phyloP scores from a whole-genome alignment of 2,888 invertebrate species.

The Mylabris sibirica region DNA sequence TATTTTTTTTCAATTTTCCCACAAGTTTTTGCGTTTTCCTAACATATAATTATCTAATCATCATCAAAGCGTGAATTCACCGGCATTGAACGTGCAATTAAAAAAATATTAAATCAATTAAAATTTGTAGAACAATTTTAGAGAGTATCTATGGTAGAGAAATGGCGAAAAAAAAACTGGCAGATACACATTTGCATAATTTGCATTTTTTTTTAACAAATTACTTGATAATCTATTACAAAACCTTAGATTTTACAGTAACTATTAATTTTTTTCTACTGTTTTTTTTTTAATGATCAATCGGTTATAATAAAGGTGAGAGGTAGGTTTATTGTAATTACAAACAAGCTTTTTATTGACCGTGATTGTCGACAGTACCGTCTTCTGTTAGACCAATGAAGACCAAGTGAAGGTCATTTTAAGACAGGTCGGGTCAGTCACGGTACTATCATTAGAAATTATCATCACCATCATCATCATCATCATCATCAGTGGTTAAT shows the following conservation, averaged over 20 bases:
- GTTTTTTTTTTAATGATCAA: background rate
- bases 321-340: constrained; percentile 3
- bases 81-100: background rate
- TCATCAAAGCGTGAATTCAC: background rate
- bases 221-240: background rate
- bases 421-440: constrained; percentile 5
- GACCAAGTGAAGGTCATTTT: constrained; percentile 5
- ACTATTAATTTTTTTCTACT: background rate
- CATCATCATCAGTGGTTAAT: background rate
- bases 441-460: background rate
- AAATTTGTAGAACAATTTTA: too few relatives aligned
- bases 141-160: background rate
- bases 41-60: background rate
- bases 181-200: background rate
- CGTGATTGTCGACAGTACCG: background rate
- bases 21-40: background rate
- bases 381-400: background rate
- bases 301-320: background rate
- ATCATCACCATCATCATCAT: too few relatives aligned
- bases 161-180: background rate
- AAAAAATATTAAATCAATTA: background rate
- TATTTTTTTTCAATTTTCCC: background rate
- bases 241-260: background rate
- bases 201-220: background rate
- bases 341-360: background rate